Evolutionary conservation across 2,888 invertebrate species (phyloP).

Genomic region (Cordilura impudica): DNA sequence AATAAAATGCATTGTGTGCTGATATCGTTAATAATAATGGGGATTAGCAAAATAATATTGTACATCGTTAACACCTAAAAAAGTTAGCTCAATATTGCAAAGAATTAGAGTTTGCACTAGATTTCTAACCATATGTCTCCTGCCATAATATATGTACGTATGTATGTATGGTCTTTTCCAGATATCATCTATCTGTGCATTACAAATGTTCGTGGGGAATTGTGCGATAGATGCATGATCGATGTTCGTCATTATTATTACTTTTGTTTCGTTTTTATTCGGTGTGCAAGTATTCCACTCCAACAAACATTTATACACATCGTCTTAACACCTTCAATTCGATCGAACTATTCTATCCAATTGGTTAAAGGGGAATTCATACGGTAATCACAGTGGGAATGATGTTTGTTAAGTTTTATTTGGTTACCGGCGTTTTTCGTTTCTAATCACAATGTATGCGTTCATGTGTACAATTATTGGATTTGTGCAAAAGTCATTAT

Average conservation of each 20-base stretch:
- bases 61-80: conserved; percentile 55
- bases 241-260: conserved; percentile 30
- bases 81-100: conserved; percentile 39
- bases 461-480: conserved; percentile 38
- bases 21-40: conserved; percentile 16
- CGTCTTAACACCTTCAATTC: conserved; percentile 50
- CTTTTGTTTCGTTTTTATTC: not conserved
- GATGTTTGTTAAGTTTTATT: conserved; percentile 27
- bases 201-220: conserved; percentile 12
- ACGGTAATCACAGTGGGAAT: conserved; percentile 47
- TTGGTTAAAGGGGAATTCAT: conserved; percentile 38
- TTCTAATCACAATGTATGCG: conserved; percentile 39
- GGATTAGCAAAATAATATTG: conserved; percentile 27
- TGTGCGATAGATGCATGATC: conserved; percentile 18
- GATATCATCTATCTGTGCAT: conserved; percentile 22
- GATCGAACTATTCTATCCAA: conserved; percentile 15
- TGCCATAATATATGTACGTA: conserved; percentile 16
- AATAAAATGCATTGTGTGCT: conserved; percentile 46
- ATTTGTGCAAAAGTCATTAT: conserved; percentile 28
- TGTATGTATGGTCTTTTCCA: conserved; percentile 10
- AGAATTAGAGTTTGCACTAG: conserved; percentile 45
- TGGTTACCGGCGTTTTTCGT: conserved; percentile 49
- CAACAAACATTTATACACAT: conserved; percentile 5
- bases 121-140: conserved; percentile 48
- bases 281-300: not conserved